A percentile compares a stretch with the other conserved stretches of the same genome.
Conservation (phyloP, 2,113 vertebrate genomes). For the Xenopus laevis region DNA sequence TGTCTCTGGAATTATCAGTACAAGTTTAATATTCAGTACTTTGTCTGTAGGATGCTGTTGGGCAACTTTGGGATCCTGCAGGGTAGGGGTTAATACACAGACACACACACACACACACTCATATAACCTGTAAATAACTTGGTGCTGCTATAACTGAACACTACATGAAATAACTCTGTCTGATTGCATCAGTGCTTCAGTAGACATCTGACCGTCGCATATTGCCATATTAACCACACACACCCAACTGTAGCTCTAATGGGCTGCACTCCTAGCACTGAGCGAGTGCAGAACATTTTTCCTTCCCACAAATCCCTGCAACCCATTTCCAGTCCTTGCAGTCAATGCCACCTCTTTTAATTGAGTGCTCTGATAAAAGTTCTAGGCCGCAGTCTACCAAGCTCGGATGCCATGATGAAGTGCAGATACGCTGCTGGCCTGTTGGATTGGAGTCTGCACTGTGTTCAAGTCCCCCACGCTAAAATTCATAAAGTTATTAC, state of each 20-base stretch:
- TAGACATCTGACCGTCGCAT: too few relatives aligned
- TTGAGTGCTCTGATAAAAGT: constrained; percentile 31
- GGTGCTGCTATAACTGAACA: constrained; percentile 25
- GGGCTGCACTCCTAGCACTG: constrained; percentile 18
- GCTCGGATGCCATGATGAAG: constrained; percentile 93
- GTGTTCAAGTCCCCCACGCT: constrained; percentile 84
- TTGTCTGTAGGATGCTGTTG: too few relatives aligned
- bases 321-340: constrained; percentile 13
- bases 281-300: constrained; percentile 1
- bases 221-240: background rate
- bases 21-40: too few relatives aligned
- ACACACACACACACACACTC: constrained; percentile 11
- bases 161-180: constrained; percentile 23
- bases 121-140: constrained; percentile 30
- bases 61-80: too few relatives aligned
- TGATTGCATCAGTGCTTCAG: too few relatives aligned
- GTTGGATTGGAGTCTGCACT: constrained; percentile 76
- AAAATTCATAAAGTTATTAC: constrained; percentile 86
- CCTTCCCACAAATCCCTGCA: background rate
- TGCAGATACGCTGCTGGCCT: constrained; percentile 76
- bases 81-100: background rate
- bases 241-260: constrained; percentile 6
- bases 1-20: too few relatives aligned
- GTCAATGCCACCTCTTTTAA: constrained; percentile 11
- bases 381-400: constrained; percentile 69